Evolutionary conservation across 2,797 vertebrate genomes (phyloP).

Genomic region (Micromesistius poutassou): DNA sequence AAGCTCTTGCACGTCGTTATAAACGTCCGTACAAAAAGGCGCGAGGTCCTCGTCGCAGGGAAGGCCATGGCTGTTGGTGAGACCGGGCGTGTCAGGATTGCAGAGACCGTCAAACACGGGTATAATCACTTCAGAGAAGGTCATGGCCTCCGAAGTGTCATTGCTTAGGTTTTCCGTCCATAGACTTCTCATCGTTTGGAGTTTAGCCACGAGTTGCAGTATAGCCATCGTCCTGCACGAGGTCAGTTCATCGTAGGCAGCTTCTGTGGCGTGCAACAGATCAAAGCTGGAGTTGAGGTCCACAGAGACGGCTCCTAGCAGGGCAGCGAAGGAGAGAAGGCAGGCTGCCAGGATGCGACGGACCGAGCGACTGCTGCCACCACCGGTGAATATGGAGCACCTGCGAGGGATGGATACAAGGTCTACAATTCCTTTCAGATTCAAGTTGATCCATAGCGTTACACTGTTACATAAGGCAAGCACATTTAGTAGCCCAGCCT

Average conservation of each 20-base stretch:
- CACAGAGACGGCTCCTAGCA: conserved; percentile 75
- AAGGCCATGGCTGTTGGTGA: conserved; percentile 34
- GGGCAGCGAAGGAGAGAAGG: conserved; percentile 75
- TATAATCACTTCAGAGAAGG: conserved; percentile 17
- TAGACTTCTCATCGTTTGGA: conserved; percentile 71
- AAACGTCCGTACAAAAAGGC: conserved; percentile 60
- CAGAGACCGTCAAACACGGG: conserved; percentile 59
- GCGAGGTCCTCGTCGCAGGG: conserved; percentile 57
- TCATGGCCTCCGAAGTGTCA: conserved; percentile 7
- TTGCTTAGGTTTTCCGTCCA: conserved; percentile 15
- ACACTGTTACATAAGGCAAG: background rate
- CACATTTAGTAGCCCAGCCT: background rate
- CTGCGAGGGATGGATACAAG: conserved; percentile 38
- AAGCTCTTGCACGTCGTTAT: conserved; percentile 28
- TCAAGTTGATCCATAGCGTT: background rate
- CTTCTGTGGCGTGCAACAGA: conserved; percentile 64
- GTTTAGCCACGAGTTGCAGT: conserved; percentile 60
- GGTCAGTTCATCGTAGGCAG: conserved; percentile 64
- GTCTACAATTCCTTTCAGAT: background rate
- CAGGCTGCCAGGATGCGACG: conserved; percentile 76
- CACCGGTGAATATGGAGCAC: conserved; percentile 43
- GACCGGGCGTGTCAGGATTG: conserved; percentile 26
- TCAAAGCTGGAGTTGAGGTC: conserved; percentile 73
- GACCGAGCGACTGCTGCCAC: conserved; percentile 66
- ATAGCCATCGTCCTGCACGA: conserved; percentile 74